Base-by-base conservation (phyloP, 1,140 invertebrate species). In the Drosophila seguyi region DNA sequence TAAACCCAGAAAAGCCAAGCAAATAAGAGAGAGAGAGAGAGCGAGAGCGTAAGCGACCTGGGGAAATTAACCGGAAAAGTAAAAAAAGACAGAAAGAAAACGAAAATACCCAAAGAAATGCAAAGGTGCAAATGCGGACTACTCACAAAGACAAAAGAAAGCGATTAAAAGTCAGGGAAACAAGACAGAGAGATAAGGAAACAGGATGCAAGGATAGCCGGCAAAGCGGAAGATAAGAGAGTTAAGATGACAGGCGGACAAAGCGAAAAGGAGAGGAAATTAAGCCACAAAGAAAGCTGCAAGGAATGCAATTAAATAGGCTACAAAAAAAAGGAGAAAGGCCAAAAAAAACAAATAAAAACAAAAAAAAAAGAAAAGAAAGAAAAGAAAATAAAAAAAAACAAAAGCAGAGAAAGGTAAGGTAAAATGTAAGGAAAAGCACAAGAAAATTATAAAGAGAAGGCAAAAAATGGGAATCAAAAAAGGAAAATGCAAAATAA, bases 61-160 rank as follows among this genome's bases (percentile, higher is more conserved):
- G 22, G 63, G 66, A 72, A 72, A 72, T 72, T 72, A 72, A 50
- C 29, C 42, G 68, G 52, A 71, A 67, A 50, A 50, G 52, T 27
- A 22, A 71, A 31, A 36, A 16, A 3, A 25, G 4, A 25, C n/a
- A n/a, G n/a, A n/a, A n/a, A n/a, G n/a, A 27, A 31, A 31, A 31
- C 8, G 3, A 34, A 34, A 25, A 13, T 4, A 14, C 4, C 36
- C 13, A 16, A 39, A 27, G 29, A 36, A 69, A 44, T 36, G 60
- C 20, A 42, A 53, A 45, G 66, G 62, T 69, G 47, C n/a, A 22
- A 55, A 38, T 38, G 50, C 31, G 50, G 1, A 53, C 18, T 5
- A 2, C 29, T 27, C 18, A 38, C 31, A 59, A 47, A 31, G 2
- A 50, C 48, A 53, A 42, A n/a, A 38, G 25, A 52, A 69, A 29